phyloP scores from a whole-genome alignment of 2,113 vertebrate species.

The Columbina picui region DNA sequence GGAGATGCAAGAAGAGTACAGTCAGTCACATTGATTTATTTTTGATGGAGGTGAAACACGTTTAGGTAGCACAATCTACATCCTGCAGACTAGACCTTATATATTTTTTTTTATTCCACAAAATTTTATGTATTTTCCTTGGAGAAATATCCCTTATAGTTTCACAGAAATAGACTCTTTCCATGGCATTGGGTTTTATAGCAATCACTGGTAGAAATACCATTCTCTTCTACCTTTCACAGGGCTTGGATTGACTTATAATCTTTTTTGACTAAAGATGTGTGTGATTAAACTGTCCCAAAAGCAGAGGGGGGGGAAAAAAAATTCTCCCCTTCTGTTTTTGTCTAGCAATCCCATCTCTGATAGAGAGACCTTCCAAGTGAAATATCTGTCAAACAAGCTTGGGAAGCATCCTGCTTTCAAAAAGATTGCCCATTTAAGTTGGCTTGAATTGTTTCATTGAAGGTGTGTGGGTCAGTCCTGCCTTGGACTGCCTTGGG shows the following conservation, averaged over 20 bases:
- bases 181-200: not conserved
- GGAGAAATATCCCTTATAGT: not conserved
- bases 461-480: not conserved
- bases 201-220: not conserved
- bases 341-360: not conserved
- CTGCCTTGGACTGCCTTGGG: not conserved
- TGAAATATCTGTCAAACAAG: not conserved
- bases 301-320: fast-evolving
- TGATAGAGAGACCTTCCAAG: not conserved
- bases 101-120: not conserved
- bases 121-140: slow-evolving; percentile 38
- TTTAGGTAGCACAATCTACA: slow-evolving; percentile 48
- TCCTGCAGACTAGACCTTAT: not conserved
- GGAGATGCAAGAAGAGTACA: not conserved
- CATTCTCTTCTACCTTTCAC: not conserved
- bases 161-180: not conserved
- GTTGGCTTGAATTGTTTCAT: not conserved
- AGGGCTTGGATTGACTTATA: not conserved
- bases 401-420: not conserved
- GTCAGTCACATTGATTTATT: slow-evolving; percentile 45
- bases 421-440: not conserved
- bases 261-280: not conserved
- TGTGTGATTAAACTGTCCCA: not conserved
- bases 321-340: fast-evolving
- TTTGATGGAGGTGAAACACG: slow-evolving; percentile 32